phyloP scores from a whole-genome alignment of 2,113 vertebrate genomes.

The Fukomys damarensis region DNA sequence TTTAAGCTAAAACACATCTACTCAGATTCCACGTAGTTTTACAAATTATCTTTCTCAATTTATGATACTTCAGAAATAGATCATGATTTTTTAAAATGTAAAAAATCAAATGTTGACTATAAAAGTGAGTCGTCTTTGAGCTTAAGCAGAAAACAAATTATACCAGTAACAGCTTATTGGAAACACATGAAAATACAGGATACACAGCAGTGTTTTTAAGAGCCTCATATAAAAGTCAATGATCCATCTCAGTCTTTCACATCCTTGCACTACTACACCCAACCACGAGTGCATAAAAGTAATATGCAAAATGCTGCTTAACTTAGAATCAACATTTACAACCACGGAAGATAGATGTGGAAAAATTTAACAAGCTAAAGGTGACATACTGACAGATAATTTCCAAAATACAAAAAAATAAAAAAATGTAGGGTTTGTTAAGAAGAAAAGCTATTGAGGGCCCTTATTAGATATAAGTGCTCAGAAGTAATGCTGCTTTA shows the following conservation, averaged over 20 bases:
- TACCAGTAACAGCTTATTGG: neutral
- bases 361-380: slow-evolving; percentile 43
- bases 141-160: slow-evolving; percentile 39
- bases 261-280: neutral
- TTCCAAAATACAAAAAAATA: neutral
- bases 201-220: neutral
- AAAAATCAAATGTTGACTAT: neutral
- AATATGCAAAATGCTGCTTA: neutral
- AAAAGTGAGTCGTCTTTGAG: neutral
- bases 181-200: neutral
- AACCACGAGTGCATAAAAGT: neutral
- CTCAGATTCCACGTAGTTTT: neutral
- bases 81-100: neutral
- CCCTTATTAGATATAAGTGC: neutral
- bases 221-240: neutral
- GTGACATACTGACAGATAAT: neutral
- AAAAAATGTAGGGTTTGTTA: neutral
- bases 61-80: neutral
- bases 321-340: slow-evolving; percentile 35
- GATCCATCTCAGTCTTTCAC: neutral
- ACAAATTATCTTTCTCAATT: neutral
- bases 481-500: slow-evolving; percentile 34
- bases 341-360: slow-evolving; percentile 11
- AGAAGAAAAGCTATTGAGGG: neutral
- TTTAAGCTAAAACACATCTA: slow-evolving; percentile 6